Conservation (phyloP, 2,888 invertebrate genomes). For the Xylota sylvarum region DNA sequence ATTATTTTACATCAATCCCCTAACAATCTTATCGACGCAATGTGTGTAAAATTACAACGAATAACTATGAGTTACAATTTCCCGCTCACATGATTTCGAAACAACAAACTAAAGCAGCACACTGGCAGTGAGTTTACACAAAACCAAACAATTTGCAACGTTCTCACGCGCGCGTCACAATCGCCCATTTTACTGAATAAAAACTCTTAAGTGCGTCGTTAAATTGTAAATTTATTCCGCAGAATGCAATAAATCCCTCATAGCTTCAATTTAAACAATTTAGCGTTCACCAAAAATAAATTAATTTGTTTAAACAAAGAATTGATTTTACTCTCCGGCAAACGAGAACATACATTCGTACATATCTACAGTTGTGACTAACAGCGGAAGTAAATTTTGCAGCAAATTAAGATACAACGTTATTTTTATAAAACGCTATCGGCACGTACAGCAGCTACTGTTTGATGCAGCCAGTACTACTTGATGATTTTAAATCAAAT, state of each 20-base stretch:
- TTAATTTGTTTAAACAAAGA: slow-evolving; percentile 66
- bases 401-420: slow-evolving; percentile 53
- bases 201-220: slow-evolving; percentile 2
- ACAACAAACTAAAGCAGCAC: not conserved
- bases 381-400: slow-evolving; percentile 62
- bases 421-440: slow-evolving; percentile 47
- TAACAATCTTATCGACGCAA: not conserved
- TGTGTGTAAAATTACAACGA: not conserved
- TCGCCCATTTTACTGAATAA: not conserved
- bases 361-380: slow-evolving; percentile 3
- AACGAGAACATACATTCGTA: no score
- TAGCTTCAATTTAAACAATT: slow-evolving; percentile 63
- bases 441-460: slow-evolving; percentile 49
- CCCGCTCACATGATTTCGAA: not conserved
- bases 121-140: not conserved
- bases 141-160: slow-evolving; percentile 1
- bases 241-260: slow-evolving; percentile 45
- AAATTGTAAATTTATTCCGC: slow-evolving; percentile 46
- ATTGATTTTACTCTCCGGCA: slow-evolving; percentile 37
- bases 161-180: slow-evolving; percentile 34
- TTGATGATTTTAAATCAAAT: slow-evolving; percentile 44
- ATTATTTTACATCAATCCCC: not conserved
- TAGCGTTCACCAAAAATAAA: slow-evolving; percentile 52
- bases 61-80: slow-evolving; percentile 10
- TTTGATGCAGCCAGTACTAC: slow-evolving; percentile 30